A percentile compares a stretch with the other conserved stretches of the same genome.
Conservation (phyloP, 2,888 invertebrate genomes). For the Oscheius sp. region DNA sequence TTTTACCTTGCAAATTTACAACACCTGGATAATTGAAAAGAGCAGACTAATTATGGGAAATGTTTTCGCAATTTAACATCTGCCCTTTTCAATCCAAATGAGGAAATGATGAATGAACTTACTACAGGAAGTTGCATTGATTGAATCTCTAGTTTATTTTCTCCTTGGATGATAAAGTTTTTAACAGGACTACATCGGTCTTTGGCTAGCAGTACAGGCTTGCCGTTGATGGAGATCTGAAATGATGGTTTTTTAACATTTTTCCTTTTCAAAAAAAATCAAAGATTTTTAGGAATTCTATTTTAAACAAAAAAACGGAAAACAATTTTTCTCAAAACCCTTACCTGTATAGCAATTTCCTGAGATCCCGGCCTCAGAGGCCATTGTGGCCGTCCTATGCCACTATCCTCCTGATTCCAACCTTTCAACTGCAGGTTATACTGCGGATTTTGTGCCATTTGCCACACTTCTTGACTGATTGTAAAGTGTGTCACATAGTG, state of each 20-base stretch:
- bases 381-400: background rate
- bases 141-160: constrained; percentile 19
- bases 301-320: background rate
- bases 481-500: constrained; percentile 2
- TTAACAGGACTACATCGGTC: constrained; percentile 12
- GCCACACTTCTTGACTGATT: constrained; percentile 12
- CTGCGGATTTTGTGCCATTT: background rate
- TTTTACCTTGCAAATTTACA: too few relatives aligned
- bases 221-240: constrained; percentile 18
- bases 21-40: too few relatives aligned
- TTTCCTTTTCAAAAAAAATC: background rate
- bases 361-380: constrained; percentile 2
- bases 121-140: constrained; percentile 1
- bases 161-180: background rate
- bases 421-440: constrained; percentile 8
- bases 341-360: constrained; percentile 7
- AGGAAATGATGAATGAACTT: too few relatives aligned
- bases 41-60: too few relatives aligned
- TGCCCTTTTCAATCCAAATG: too few relatives aligned
- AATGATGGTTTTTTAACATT: background rate
- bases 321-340: too few relatives aligned
- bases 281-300: background rate
- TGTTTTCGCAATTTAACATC: too few relatives aligned
- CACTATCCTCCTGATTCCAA: background rate
- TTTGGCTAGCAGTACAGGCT: background rate